Conservation (phyloP, 2,888 invertebrate species). For the Muschampia plurimacula region DNA sequence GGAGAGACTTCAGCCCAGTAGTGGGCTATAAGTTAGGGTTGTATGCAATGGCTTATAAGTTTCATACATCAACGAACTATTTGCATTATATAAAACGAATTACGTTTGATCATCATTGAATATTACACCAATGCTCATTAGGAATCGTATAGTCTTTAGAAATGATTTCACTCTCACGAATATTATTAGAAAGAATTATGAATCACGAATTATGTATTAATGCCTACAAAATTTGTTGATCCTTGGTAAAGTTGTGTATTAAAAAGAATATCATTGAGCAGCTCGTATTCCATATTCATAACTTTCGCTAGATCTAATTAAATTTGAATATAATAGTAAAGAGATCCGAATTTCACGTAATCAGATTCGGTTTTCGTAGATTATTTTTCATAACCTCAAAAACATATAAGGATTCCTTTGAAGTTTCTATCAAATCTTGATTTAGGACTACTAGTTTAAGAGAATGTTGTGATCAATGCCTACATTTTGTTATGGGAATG, state of each 20-base stretch:
- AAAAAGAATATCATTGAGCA: not conserved
- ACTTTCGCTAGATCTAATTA: not conserved
- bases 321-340: not conserved
- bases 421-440: not conserved
- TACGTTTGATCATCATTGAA: too few species aligned
- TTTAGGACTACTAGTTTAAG: not conserved
- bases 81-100: too few species aligned
- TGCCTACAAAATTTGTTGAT: not conserved
- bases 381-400: not conserved
- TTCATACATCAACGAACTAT: too few species aligned
- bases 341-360: conserved; percentile 1
- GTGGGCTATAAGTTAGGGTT: too few species aligned
- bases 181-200: not conserved
- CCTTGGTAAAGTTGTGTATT: not conserved
- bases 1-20: too few species aligned
- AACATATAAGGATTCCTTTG: not conserved
- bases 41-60: too few species aligned
- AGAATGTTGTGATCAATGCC: not conserved
- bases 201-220: not conserved
- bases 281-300: conserved; percentile 1
- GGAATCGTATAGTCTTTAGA: too few species aligned
- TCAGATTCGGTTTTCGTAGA: not conserved
- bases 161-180: not conserved
- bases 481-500: not conserved
- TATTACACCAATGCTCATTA: too few species aligned